phyloP scores from a whole-genome alignment of 1,140 invertebrate genomes.

The Drosophila grimshawi region DNA sequence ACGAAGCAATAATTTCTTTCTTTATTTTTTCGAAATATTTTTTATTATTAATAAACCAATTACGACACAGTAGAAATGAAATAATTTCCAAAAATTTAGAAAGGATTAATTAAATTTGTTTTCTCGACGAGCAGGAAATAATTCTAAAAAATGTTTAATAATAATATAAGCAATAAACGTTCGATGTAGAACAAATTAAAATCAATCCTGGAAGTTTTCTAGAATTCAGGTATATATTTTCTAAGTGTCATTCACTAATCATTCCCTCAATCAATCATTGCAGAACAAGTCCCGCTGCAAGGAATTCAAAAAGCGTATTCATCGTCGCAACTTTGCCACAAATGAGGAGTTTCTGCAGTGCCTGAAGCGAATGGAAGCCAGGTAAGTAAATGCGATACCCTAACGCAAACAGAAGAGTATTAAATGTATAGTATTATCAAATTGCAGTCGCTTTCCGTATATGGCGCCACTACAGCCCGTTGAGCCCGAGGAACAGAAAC shows the following conservation, averaged over 20 bases:
- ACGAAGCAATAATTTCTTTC: too few species aligned
- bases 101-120: neutral
- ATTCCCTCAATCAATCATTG: neutral
- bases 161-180: too few species aligned
- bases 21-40: too few species aligned
- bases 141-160: too few species aligned
- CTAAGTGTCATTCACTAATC: too few species aligned
- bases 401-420: neutral
- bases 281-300: constrained; percentile 33
- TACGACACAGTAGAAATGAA: too few species aligned
- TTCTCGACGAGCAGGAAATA: too few species aligned
- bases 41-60: too few species aligned
- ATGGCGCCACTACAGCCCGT: constrained; percentile 85
- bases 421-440: neutral
- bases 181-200: too few species aligned
- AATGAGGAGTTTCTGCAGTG: constrained; percentile 63
- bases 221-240: too few species aligned
- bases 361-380: constrained; percentile 68
- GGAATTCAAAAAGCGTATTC: constrained; percentile 17
- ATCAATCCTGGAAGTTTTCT: too few species aligned
- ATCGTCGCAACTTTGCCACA: constrained; percentile 50
- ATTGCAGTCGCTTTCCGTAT: constrained; percentile 79
- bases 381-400: constrained; percentile 39
- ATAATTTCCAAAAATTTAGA: too few species aligned
- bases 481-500: constrained; percentile 85